Evolutionary conservation across 2,113 vertebrate genomes (phyloP).

Genomic region (Phylloscopus trochilus): DNA sequence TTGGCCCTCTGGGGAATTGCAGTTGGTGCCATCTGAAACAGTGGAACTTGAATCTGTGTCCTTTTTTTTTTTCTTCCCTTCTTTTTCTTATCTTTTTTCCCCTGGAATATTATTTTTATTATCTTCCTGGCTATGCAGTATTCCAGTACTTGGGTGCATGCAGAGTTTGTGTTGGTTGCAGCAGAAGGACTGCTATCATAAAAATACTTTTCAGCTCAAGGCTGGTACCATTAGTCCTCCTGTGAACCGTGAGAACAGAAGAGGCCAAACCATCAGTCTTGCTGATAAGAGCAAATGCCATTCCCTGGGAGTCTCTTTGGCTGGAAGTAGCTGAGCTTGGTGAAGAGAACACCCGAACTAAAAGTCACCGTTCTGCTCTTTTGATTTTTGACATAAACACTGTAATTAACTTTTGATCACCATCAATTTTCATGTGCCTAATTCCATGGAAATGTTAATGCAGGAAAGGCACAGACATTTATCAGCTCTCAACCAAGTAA

Average conservation of each 20-base stretch:
- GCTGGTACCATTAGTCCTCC: not conserved
- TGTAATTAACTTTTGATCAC: conserved; percentile 21
- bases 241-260: not conserved
- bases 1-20: not conserved
- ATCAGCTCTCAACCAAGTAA: not conserved
- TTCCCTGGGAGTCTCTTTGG: not conserved
- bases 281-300: not conserved
- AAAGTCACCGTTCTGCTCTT: not conserved
- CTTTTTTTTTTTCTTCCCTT: not conserved
- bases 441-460: not conserved
- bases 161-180: not conserved
- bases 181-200: not conserved
- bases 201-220: not conserved
- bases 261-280: not conserved
- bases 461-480: not conserved
- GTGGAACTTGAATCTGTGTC: not conserved
- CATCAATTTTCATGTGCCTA: not conserved
- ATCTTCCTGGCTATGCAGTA: not conserved
- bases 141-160: not conserved
- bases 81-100: accelerated
- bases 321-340: not conserved
- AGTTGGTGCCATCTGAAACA: not conserved
- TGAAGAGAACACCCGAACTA: not conserved
- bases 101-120: not conserved
- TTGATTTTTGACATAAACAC: conserved; percentile 10